Percentiles rank a stretch among this genome's conserved stretches.
phyloP scores from a whole-genome alignment of 1,140 invertebrate genomes.

The Listronotus oregonensis region DNA sequence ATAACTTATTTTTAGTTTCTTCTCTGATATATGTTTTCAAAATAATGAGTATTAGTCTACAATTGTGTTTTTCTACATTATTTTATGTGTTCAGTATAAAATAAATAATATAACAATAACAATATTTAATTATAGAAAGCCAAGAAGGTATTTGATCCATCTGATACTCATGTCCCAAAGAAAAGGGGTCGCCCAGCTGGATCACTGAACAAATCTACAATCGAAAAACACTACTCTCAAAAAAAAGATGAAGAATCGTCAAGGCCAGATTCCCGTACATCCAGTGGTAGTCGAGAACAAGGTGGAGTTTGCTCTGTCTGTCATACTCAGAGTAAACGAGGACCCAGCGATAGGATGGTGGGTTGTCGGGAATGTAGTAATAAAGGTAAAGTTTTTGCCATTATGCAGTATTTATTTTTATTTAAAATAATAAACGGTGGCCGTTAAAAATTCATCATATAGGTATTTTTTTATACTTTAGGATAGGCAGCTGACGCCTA shows the following conservation, averaged over 20 bases:
- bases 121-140: slow-evolving; percentile 54
- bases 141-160: slow-evolving; percentile 80
- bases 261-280: slow-evolving; percentile 51
- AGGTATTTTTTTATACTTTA: too few relatives aligned
- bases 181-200: slow-evolving; percentile 67
- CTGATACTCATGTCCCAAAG: slow-evolving; percentile 72
- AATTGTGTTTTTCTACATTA: too few relatives aligned
- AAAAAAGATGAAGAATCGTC: slow-evolving; percentile 45
- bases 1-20: too few relatives aligned
- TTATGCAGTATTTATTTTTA: too few relatives aligned
- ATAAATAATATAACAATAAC: too few relatives aligned
- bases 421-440: too few relatives aligned
- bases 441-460: too few relatives aligned
- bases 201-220: slow-evolving; percentile 63
- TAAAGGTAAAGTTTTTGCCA: slow-evolving; percentile 71
- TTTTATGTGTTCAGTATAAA: too few relatives aligned
- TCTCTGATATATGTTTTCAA: too few relatives aligned
- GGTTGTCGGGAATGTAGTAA: slow-evolving; percentile 80
- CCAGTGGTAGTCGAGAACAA: slow-evolving; percentile 59
- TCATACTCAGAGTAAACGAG: slow-evolving; percentile 61
- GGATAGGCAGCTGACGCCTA: too few relatives aligned
- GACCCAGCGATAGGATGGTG: slow-evolving; percentile 69
- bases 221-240: slow-evolving; percentile 56
- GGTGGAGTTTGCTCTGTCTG: slow-evolving; percentile 65
- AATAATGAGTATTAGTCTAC: too few relatives aligned